Evolutionary conservation across 1,140 invertebrate genomes (phyloP).

Genomic region (Drosophila orena): DNA sequence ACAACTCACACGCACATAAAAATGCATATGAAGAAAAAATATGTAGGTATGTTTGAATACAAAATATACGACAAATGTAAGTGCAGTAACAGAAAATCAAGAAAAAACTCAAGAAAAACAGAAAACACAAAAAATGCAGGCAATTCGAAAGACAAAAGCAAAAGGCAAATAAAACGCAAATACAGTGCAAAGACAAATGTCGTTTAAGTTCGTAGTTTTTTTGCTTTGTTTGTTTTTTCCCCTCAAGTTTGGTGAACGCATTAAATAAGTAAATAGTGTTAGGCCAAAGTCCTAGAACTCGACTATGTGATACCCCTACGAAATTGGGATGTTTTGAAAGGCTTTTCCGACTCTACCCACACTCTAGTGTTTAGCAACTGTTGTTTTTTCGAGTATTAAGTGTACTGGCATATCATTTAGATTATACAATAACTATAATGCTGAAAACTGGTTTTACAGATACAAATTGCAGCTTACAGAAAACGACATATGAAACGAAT

Average conservation of each 20-base stretch:
- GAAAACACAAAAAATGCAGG: constrained; percentile 15
- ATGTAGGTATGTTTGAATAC: constrained; percentile 55
- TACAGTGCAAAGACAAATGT: constrained; percentile 49
- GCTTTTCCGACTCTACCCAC: not conserved
- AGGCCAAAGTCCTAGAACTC: constrained; percentile 11
- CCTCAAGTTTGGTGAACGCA: constrained; percentile 74
- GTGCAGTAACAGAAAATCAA: constrained; percentile 54
- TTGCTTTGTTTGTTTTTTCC: constrained; percentile 36
- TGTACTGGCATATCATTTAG: not conserved
- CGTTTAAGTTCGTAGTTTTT: constrained; percentile 47
- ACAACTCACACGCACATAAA: constrained; percentile 74
- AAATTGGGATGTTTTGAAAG: not conserved
- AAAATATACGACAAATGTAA: constrained; percentile 53
- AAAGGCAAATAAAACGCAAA: constrained; percentile 43
- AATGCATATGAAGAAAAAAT: constrained; percentile 74
- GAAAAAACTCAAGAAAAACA: constrained; percentile 9
- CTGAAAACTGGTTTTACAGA: not conserved
- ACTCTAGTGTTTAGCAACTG: not conserved
- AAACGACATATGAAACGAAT: not conserved
- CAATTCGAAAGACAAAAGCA: constrained; percentile 31
- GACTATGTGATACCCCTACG: constrained; percentile 29
- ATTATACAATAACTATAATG: constrained; percentile 2
- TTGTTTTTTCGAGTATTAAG: not conserved
- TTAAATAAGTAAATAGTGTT: constrained; percentile 57
- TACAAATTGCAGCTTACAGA: not conserved